These are phyloP conservation scores for Manis pentadactyla DNA, from an alignment of 2,797 vertebrate genomes.

Conservation along the genomic window DNA sequence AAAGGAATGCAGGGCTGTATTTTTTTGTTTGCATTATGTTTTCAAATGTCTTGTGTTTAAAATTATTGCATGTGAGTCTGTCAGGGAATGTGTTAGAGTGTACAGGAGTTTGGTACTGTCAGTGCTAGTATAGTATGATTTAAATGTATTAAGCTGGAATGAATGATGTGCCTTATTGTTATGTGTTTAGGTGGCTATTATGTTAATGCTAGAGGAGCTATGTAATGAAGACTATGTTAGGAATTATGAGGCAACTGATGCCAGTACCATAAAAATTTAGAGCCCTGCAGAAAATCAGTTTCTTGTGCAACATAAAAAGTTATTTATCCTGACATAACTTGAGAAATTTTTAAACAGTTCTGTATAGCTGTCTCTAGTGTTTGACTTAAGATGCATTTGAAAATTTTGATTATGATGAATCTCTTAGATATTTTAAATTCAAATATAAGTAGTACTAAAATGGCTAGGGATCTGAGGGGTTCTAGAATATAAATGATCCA, in stretches of 20 bases:
- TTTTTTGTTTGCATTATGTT: slow-evolving; percentile 46
- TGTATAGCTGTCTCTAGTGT: slow-evolving; percentile 27
- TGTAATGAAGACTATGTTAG: slow-evolving; percentile 46
- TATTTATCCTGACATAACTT: slow-evolving; percentile 51
- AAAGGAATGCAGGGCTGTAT: neutral
- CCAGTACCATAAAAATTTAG: slow-evolving; percentile 54
- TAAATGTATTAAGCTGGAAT: slow-evolving; percentile 33
- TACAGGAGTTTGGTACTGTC: neutral
- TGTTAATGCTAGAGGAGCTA: slow-evolving; percentile 4
- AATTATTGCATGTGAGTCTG: neutral
- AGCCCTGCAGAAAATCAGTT: slow-evolving; percentile 21
- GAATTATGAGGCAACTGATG: slow-evolving; percentile 45
- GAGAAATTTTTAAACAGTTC: slow-evolving; percentile 52
- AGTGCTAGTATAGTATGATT: neutral
- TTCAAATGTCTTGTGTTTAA: slow-evolving; percentile 19
- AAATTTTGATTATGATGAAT: slow-evolving; percentile 56
- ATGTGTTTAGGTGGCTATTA: slow-evolving; percentile 19
- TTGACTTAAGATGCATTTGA: slow-evolving; percentile 55
- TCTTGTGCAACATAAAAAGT: slow-evolving; percentile 56
- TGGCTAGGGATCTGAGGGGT: neutral
- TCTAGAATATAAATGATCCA: slow-evolving; percentile 5
- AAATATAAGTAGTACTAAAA: slow-evolving; percentile 37
- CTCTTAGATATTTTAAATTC: slow-evolving; percentile 41
- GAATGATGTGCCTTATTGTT: neutral
- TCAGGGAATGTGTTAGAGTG: neutral